Evolutionary conservation across 2,797 vertebrate genomes (phyloP).

Genomic region (Pseudotriccus pelzelni): DNA sequence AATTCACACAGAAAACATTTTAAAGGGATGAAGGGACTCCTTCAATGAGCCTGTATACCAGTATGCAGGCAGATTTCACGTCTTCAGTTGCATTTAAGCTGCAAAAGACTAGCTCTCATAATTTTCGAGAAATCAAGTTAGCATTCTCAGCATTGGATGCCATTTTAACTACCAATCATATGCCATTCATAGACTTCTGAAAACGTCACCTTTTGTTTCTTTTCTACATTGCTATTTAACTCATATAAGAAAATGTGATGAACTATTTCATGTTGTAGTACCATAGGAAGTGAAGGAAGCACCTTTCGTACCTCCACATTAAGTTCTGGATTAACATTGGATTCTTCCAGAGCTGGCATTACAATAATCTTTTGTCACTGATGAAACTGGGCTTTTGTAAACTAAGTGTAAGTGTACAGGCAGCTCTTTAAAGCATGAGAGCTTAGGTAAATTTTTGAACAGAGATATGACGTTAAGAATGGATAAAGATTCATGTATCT

Average conservation of each 20-base stretch:
- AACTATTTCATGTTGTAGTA: not conserved
- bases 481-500: not conserved
- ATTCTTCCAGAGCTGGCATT: not conserved
- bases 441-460: not conserved
- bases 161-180: not conserved
- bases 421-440: not conserved
- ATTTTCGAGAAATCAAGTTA: not conserved
- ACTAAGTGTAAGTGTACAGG: not conserved
- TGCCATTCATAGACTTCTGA: not conserved
- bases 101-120: not conserved
- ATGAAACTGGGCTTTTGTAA: not conserved
- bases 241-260: not conserved
- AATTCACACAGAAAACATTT: not conserved
- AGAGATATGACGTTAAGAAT: not conserved
- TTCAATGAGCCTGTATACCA: not conserved
- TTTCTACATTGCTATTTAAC: rapidly evolving
- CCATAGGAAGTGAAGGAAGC: not conserved
- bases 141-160: not conserved
- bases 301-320: not conserved
- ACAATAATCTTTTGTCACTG: not conserved
- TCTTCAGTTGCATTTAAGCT: not conserved
- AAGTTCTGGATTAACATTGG: not conserved
- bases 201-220: not conserved
- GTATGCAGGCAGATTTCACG: not conserved
- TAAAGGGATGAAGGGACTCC: not conserved